Evolutionary conservation across 2,888 invertebrate genomes (phyloP), one percentile per base, ranked within the genome.

Genomic region (Seladonia tumulorum): DNA sequence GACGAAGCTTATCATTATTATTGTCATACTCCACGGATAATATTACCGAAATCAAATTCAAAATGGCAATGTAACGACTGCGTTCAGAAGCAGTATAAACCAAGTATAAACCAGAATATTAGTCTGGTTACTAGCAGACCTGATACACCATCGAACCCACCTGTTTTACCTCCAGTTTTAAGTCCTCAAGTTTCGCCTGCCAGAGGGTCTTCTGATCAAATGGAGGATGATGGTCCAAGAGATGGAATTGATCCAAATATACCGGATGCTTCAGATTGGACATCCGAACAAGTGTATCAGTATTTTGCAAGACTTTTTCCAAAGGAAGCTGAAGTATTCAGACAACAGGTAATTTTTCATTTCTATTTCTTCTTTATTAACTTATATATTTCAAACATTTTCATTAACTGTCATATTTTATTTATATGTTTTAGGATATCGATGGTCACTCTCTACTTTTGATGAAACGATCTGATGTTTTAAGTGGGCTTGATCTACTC

Each of bases 381-480:
- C 22, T 22, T 22, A 18, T 68, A 10, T 22, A 2, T 42, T 42
- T 7, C 35, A 0, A 53, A 57, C n/a, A 14, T 29, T 18, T 81
- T 87, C 49, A 39, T 72, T 29, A 72, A 53, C 29, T 76, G 16
- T 74, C 39, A 49, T 12, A 71, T 57, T 72, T 57, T 73, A 70
- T 66, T 25, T 53, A 14, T 14, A 2, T 79, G 29, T 85, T 88
- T 74, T 95, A 98, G 98, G 98, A 99, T 94, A 98, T 99, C 87
- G 99, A 99, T 96, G 99, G 99, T 0, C 97, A 97, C 92, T 98
- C 98, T 0, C 95, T 99, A 79, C 96, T 98, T 85, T 96, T 99
- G 92, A 97, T 99, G 94, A 97, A 97, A 91, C 96, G 99, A 88
- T 96, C 97, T 63, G 99, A 99, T 94, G 98, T 99, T 42, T 96